Evolutionary conservation across 2,888 invertebrate genomes (phyloP), one percentile per base, ranked within the genome.

Genomic region (Drosophila suboccidentalis): DNA sequence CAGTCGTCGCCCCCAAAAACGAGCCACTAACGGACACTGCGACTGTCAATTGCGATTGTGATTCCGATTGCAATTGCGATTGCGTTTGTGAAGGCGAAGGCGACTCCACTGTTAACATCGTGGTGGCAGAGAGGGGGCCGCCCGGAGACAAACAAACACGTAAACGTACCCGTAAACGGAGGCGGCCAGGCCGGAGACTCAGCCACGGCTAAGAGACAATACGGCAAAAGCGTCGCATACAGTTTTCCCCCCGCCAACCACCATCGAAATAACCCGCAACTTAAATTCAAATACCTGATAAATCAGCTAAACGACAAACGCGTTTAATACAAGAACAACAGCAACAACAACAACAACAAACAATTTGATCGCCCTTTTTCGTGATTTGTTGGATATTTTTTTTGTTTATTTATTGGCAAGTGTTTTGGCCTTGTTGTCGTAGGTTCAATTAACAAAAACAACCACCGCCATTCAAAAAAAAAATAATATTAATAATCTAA

Each of bases 1-100:
- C 92, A 92, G 92, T 91, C 92, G 87, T 75, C 62, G 66, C 57
- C 53, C 53, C 64, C 39, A 73, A 55, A 53, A 32, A 32, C 19
- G 36, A 43, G 38, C 43, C 26, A 53, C 32, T 17, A 65, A 53
- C 65, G 64, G 64, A 75, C 50, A 69, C 49, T 57, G 50, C 53
- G 62, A 53, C 53, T 46, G 49, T 64, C 9, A 22, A 44, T 43
- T 50, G 49, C 19, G 41, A 15, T 43, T 54, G 15, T 34, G 44
- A 44, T 41, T 50, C 47, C 38, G 47, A 58, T n/a, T 41, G n/a
- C 15, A 36, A 61, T n/a, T 51, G 39, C 29, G 49, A 55, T 22
- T 43, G 11, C 13, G 44, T 22, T 13, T 53, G n/a, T 17, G 34
- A 34, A 11, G 13, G 17, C 19, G 22, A 57, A 19, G n/a, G 39